Base-by-base conservation (phyloP, 2,888 invertebrate genomes). In the Aporophyla lueneburgensis region DNA sequence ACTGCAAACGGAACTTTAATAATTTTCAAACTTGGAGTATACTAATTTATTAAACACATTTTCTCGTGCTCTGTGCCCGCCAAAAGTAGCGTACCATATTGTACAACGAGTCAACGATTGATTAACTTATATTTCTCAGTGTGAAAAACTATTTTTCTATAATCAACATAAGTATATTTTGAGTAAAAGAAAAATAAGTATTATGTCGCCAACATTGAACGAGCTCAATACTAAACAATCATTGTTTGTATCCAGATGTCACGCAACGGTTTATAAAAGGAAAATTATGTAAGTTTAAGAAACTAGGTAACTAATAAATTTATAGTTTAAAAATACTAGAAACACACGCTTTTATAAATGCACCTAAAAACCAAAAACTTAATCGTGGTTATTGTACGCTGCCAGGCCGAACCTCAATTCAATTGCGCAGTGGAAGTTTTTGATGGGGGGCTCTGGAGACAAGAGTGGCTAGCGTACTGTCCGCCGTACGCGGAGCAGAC, bases 281-380 rank as follows among this genome's bases (percentile, higher is more conserved):
- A 62, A 56, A 40, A 63, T 71, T 59, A 72, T 59, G 58, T 66
- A 73, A 83, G 54, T 68, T 33, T 43, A 49, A 40, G 77, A 58
- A 81, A 56, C 49, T 27, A 9, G 33, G 21, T 24, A 27, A 19
- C n/a, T 80, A 67, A 71, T n/a, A n/a, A n/a, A n/a, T n/a, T n/a
- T n/a, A n/a, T n/a, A n/a, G n/a, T n/a, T n/a, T n/a, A n/a, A n/a
- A n/a, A n/a, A n/a, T n/a, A n/a, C n/a, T n/a, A n/a, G n/a, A n/a
- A n/a, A n/a, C n/a, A n/a, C n/a, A n/a, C n/a, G n/a, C n/a, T n/a
- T n/a, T n/a, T n/a, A n/a, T n/a, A n/a, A n/a, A n/a, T n/a, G n/a
- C n/a, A n/a, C n/a, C n/a, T n/a, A n/a, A n/a, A n/a, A n/a, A n/a
- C n/a, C n/a, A n/a, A n/a, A n/a, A n/a, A n/a, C n/a, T n/a, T n/a